phyloP scores from a whole-genome alignment of 1,140 invertebrate genomes.

The Drosophila prosaltans region DNA sequence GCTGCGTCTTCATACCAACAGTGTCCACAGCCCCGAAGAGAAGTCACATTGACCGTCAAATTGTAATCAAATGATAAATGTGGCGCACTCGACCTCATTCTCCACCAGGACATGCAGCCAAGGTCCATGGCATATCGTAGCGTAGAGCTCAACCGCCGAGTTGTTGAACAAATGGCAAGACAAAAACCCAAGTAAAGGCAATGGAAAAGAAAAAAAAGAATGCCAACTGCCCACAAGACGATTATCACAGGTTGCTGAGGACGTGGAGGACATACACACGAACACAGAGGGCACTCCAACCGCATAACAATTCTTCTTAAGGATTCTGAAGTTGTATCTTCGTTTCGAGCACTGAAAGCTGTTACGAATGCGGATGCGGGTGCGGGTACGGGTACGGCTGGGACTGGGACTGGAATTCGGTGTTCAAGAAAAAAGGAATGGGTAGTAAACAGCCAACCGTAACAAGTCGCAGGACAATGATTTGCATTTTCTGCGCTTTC shows the following conservation, averaged over 20 bases:
- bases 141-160: conserved; percentile 21
- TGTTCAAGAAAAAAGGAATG: background rate
- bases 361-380: conserved; percentile 1
- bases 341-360: conserved; percentile 12
- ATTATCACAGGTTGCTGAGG: conserved; percentile 69
- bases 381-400: background rate
- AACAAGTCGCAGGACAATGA: conserved; percentile 58
- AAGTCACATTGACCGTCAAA: conserved; percentile 69
- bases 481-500: conserved; percentile 65
- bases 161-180: conserved; percentile 42
- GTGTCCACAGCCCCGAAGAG: conserved; percentile 19
- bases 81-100: conserved; percentile 34
- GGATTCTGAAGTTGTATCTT: conserved; percentile 13
- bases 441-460: conserved; percentile 20
- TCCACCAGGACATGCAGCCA: conserved; percentile 1
- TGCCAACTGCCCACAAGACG: conserved; percentile 63
- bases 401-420: conserved; percentile 11
- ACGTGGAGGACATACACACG: conserved; percentile 24
- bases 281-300: conserved; percentile 14
- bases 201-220: conserved; percentile 15
- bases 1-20: conserved; percentile 10
- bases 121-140: background rate
- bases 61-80: conserved; percentile 74
- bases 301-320: conserved; percentile 30
- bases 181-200: conserved; percentile 31